Conservation (phyloP, 1,140 invertebrate species). For the Pseudomyrmex concolor region DNA sequence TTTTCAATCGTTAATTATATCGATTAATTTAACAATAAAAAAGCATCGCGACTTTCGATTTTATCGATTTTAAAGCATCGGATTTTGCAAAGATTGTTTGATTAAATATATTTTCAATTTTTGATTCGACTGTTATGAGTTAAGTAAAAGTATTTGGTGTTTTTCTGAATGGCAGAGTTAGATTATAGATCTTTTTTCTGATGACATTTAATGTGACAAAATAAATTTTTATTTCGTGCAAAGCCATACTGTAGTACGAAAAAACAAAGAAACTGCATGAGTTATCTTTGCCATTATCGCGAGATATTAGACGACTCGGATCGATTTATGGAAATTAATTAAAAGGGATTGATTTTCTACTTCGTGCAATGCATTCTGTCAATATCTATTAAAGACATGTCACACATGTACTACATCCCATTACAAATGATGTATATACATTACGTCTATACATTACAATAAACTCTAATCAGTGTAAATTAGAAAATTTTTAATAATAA, state of each 20-base stretch:
- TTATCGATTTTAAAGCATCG: too few species aligned
- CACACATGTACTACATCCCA: slow-evolving; percentile 22
- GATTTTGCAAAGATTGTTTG: too few species aligned
- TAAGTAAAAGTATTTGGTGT: too few species aligned
- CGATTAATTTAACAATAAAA: too few species aligned
- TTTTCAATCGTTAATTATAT: too few species aligned
- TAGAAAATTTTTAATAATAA: neutral
- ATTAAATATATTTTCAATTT: too few species aligned
- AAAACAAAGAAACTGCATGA: slow-evolving; percentile 9
- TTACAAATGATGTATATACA: neutral
- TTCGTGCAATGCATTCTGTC: slow-evolving; percentile 46
- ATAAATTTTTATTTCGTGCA: slow-evolving; percentile 48
- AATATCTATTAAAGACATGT: slow-evolving; percentile 6
- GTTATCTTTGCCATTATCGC: neutral
- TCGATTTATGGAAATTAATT: neutral
- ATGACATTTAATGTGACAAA: neutral
- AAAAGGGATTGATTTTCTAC: neutral
- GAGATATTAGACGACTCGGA: neutral
- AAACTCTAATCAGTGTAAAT: neutral
- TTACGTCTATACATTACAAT: neutral
- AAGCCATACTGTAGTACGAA: slow-evolving; percentile 35
- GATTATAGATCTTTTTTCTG: too few species aligned
- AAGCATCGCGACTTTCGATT: too few species aligned
- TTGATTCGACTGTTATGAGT: too few species aligned
- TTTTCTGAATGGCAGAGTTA: too few species aligned